phyloP scores from a whole-genome alignment of 2,113 vertebrate species.

The Terrapene triunguis region DNA sequence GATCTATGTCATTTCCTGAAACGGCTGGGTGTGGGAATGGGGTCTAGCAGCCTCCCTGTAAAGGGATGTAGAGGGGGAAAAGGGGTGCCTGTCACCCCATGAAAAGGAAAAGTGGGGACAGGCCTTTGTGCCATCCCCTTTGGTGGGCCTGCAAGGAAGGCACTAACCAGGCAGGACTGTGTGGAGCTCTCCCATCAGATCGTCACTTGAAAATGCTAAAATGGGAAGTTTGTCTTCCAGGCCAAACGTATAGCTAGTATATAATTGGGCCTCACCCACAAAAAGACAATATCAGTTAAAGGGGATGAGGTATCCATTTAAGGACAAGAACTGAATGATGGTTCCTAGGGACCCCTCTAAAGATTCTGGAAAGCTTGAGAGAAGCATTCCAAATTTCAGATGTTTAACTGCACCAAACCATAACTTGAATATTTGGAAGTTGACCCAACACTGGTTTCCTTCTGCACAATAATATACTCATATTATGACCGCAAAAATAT shows the following conservation, averaged over 20 bases:
- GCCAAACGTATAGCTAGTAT: background rate
- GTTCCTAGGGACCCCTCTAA: background rate
- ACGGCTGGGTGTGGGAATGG: background rate
- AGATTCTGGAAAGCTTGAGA: background rate
- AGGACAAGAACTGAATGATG: background rate
- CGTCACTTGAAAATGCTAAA: background rate
- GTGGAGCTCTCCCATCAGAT: background rate
- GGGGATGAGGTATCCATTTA: background rate
- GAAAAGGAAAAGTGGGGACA: background rate
- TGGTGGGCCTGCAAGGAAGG: background rate
- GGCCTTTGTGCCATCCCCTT: background rate
- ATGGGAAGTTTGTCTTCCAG: background rate
- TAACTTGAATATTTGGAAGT: background rate
- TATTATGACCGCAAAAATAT: background rate
- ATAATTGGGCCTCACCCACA: background rate
- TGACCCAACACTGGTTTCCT: background rate
- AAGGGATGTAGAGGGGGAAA: background rate
- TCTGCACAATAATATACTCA: background rate
- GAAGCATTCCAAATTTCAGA: background rate
- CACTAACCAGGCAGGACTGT: background rate
- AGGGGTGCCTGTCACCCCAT: too few species aligned
- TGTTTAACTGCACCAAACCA: background rate
- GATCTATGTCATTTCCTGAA: background rate
- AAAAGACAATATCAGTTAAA: background rate
- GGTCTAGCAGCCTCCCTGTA: background rate